phyloP scores from a whole-genome alignment of 2,113 vertebrate species.

The Cavia aperea region DNA sequence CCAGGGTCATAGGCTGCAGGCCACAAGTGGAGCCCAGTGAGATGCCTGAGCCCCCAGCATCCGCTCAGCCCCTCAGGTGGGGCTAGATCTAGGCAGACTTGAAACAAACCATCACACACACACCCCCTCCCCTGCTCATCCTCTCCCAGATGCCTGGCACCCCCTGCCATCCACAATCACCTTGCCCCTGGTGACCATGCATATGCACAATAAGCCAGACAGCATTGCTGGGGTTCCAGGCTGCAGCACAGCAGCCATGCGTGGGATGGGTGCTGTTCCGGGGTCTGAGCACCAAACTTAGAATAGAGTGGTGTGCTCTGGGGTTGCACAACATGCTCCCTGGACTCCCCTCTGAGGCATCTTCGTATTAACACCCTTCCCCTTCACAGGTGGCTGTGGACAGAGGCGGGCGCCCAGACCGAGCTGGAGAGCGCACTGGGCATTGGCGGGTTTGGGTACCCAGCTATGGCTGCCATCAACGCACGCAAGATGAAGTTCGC shows the following conservation, averaged over 20 bases:
- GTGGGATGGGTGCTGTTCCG: not conserved
- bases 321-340: not conserved
- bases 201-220: not conserved
- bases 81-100: not conserved
- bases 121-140: not conserved
- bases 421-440: conserved; percentile 90
- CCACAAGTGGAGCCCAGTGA: not conserved
- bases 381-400: conserved; percentile 85
- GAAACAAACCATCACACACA: not conserved
- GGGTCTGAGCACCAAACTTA: not conserved
- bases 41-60: not conserved
- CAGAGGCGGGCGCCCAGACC: conserved; percentile 90
- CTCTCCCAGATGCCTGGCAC: not conserved
- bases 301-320: not conserved
- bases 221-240: not conserved
- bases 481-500: conserved; percentile 97
- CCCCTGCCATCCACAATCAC: not conserved
- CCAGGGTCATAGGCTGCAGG: not conserved
- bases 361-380: not conserved
- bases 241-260: not conserved
- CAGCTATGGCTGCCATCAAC: conserved; percentile 96
- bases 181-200: not conserved
- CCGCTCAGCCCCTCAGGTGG: not conserved
- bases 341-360: not conserved
- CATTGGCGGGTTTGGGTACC: conserved; percentile 97